Evolutionary conservation across 2,888 invertebrate genomes (phyloP).

Genomic region (Aradus depressus): DNA sequence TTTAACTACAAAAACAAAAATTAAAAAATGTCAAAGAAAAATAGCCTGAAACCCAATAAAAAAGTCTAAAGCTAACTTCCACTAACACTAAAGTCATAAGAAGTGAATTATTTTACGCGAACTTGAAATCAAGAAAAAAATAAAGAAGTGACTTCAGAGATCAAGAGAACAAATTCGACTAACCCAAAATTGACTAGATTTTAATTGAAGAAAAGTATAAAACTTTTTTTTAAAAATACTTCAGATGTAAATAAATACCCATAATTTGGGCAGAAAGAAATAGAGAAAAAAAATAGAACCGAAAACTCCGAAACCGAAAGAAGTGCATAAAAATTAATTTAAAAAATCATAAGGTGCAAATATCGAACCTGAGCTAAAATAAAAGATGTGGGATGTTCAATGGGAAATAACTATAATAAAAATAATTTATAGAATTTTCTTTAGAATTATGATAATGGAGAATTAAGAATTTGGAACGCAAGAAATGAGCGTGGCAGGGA

Average conservation of each 20-base stretch:
- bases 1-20: too few species aligned
- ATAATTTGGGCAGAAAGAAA: neutral
- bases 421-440: too few species aligned
- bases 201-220: neutral
- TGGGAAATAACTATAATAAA: constrained; percentile 2
- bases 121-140: too few species aligned
- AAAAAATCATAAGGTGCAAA: constrained; percentile 15
- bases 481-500: neutral
- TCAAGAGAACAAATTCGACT: neutral
- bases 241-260: too few species aligned
- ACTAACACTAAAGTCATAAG: too few species aligned
- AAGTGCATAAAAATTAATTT: neutral
- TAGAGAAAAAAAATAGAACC: neutral
- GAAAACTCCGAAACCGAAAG: neutral
- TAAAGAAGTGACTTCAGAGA: neutral
- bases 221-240: neutral
- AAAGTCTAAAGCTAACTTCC: too few species aligned
- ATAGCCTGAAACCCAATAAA: too few species aligned
- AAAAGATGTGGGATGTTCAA: constrained; percentile 10
- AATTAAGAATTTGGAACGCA: neutral
- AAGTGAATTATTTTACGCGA: too few species aligned
- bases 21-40: too few species aligned
- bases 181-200: too few species aligned
- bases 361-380: constrained; percentile 11
- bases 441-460: too few species aligned